phyloP scores from a whole-genome alignment of 1,140 invertebrate species.

The Onthophagus taurus region DNA sequence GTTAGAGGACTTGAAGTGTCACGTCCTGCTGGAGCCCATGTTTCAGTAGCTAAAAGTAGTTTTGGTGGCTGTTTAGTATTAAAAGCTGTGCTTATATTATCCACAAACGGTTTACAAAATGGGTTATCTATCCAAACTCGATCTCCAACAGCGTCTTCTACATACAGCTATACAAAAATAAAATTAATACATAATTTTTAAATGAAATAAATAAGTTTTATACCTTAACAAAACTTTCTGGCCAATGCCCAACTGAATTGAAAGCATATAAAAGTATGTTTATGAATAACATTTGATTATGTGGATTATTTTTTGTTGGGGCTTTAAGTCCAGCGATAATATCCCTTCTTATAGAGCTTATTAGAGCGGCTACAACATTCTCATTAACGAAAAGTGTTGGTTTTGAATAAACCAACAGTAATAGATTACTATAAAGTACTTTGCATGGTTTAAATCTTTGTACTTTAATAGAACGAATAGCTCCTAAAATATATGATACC shows the following conservation, averaged over 20 bases:
- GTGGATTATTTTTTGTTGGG: constrained; percentile 65
- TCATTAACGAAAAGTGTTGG: constrained; percentile 73
- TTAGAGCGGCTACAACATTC: constrained; percentile 66
- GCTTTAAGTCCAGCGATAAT: constrained; percentile 56
- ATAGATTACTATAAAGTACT: constrained; percentile 63
- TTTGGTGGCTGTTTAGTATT: constrained; percentile 68
- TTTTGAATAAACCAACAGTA: constrained; percentile 73
- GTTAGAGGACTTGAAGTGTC: constrained; percentile 42
- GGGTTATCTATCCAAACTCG: constrained; percentile 87
- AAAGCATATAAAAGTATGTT: constrained; percentile 78
- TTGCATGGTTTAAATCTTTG: constrained; percentile 72
- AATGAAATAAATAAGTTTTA: constrained; percentile 15
- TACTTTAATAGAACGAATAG: constrained; percentile 54
- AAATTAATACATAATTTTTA: constrained; percentile 3
- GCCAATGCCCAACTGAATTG: constrained; percentile 67
- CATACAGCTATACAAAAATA: constrained; percentile 60
- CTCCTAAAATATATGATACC: constrained; percentile 44
- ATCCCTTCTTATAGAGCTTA: constrained; percentile 75
- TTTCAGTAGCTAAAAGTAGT: constrained; percentile 48
- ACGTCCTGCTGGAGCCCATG: constrained; percentile 41
- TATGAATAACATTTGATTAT: constrained; percentile 75
- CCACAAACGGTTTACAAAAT: constrained; percentile 84
- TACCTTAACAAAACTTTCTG: constrained; percentile 67
- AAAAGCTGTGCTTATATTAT: constrained; percentile 86
- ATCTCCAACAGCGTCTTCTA: constrained; percentile 90